Evolutionary conservation across 2,113 vertebrate genomes (phyloP), one percentile per base, ranked within the genome.

Genomic region (Peromyscus polionotus): DNA sequence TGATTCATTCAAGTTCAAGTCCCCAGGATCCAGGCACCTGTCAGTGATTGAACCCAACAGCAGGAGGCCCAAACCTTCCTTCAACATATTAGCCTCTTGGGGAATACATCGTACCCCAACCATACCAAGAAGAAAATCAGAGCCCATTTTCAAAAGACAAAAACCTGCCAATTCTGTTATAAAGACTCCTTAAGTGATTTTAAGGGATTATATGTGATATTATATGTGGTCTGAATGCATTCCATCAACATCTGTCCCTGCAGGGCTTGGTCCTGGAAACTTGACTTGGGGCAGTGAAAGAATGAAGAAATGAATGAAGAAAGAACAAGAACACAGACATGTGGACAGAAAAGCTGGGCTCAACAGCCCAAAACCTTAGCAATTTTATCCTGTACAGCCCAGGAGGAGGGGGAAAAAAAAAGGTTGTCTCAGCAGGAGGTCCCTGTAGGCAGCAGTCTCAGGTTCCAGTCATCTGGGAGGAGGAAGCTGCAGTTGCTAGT

Each of bases 101-200:
- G 39, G 16, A 36, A 54, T 42, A 88, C 7, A 28, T 73, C 2
- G 10, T 42, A 42, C 6, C 48, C 7, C 26, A 89, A 89, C 24
- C n/a, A 61, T 31, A 61, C 26, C 36, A 89, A 90, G 33, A 42
- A 63, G 70, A n/a, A 93, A 91, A 93, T 83, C 65, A 80, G 54
- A 93, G 45, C 14, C 33, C 54, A 24, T 95, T 96, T 95, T 90
- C 54, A 76, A 91, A 95, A 92, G 48, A 36, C 54, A 93, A 42
- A 3, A 84, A 59, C 28, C 85, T 65, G 79, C 26, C 51, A 39
- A 20, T 91, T 95, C 39, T 94, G 19, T 93, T 86, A 68, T 63
- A 48, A 75, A 91, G 19, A 33, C 45, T 81, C 89, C 88, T 85
- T 65, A 88, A 68, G 59, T 89, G 72, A 51, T 51, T 94, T 59